These are phyloP conservation scores for Motacilla alba DNA, from an alignment of 2,113 vertebrate species.

Conservation along the genomic window DNA sequence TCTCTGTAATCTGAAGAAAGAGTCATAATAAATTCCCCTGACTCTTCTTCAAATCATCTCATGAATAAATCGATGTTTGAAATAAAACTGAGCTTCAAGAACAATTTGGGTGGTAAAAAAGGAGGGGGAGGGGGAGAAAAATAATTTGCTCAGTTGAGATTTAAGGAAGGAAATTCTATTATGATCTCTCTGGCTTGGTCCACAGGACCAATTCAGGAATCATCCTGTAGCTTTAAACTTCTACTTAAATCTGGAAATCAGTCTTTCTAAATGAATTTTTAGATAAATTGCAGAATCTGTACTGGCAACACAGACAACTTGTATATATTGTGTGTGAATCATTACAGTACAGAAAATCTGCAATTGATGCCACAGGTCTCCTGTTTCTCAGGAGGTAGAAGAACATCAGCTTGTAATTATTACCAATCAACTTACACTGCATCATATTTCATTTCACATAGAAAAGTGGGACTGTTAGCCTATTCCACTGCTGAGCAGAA, in stretches of 20 bases:
- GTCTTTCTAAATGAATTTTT: not conserved
- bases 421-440: constrained; percentile 21
- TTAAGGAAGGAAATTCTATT: not conserved
- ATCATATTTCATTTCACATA: constrained; percentile 38
- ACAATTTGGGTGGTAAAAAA: not conserved
- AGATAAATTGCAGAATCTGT: not conserved
- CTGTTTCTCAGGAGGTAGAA: not conserved
- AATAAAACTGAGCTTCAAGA: not conserved
- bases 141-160: not conserved
- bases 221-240: not conserved
- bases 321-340: not conserved
- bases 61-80: not conserved
- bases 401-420: constrained; percentile 20
- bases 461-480: constrained; percentile 7
- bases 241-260: not conserved
- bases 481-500: not conserved
- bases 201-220: not conserved
- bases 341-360: not conserved
- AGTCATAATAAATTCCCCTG: not conserved
- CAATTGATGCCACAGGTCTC: not conserved
- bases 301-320: not conserved
- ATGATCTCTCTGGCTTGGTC: not conserved
- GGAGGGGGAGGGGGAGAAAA: not conserved
- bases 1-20: not conserved
- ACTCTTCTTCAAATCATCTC: not conserved